Evolutionary conservation across 2,113 vertebrate genomes (phyloP), one percentile per base, ranked within the genome.

Genomic region (Pterocles orientalis): DNA sequence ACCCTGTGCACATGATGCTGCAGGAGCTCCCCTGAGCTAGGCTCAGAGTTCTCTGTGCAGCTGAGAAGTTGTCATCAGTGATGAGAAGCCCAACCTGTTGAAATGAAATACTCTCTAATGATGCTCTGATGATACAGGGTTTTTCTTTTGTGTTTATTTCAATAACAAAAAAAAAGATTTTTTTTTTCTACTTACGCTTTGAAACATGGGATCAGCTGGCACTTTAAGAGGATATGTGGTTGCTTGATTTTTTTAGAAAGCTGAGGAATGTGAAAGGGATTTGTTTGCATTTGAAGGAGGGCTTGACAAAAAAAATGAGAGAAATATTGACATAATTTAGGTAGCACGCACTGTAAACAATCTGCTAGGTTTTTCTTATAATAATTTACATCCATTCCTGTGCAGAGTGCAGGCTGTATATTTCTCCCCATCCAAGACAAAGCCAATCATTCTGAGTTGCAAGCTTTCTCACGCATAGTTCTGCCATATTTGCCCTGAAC

Each of bases 261-360:
- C 90, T 70, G 58, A 91, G 70, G 31, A 70, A 33, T 89, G 84
- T 62, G 31, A 82, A 73, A 85, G 54, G 87, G 78, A 76, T 95
- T 90, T 94, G 60, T 91, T 95, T 94, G 77, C 34, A 56, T 88
- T 68, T 88, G 70, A 88, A 92, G 90, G 88, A 92, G 54, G 75
- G 45, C 31, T 93, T 73, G 76, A 71, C 48, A 58, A 41, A 94
- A 87, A 83, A 80, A 47, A 15, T 0, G 69, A 53, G 36, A 89
- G 91, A 94, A 94, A 95, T 92, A 92, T 85, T 92, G 95, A 91
- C 83, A 92, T 95, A 94, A 95, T 92, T 95, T 94, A 93, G 60
- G 82, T 83, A 94, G 88, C 80, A 62, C 2, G 3, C 47, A 54
- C 65, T 88, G 93, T 93, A 96, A 97, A 90, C 86, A 95, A 94